Evolutionary conservation across 2,797 vertebrate genomes (phyloP).

Genomic region (Gobionotothen gibberifrons): DNA sequence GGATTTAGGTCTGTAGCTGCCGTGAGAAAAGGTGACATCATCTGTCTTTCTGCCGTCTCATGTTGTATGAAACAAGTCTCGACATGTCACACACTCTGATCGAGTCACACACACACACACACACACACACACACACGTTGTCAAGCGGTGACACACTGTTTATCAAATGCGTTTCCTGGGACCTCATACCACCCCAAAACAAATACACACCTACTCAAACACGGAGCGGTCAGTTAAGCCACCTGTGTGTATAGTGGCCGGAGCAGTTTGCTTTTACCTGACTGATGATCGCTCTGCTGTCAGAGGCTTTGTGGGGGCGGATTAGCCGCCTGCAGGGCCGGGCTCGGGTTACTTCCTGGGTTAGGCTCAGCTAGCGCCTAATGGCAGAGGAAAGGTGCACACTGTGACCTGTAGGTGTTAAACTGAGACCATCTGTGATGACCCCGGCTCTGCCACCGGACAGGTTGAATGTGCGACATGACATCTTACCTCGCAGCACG

Average conservation of each 20-base stretch:
- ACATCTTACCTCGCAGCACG: constrained; percentile 40
- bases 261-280: constrained; percentile 68
- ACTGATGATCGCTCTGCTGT: constrained; percentile 64
- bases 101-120: constrained; percentile 4
- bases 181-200: constrained; percentile 30
- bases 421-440: constrained; percentile 53
- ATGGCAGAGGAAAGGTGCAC: constrained; percentile 58
- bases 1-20: constrained; percentile 71
- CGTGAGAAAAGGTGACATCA: constrained; percentile 68
- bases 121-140: constrained; percentile 7
- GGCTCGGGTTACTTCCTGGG: constrained; percentile 57
- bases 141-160: constrained; percentile 37
- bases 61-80: constrained; percentile 24
- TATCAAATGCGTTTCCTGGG: constrained; percentile 40
- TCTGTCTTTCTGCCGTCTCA: constrained; percentile 45
- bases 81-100: constrained; percentile 34
- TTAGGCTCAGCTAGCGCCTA: constrained; percentile 49
- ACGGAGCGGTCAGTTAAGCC: constrained; percentile 34
- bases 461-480: constrained; percentile 47
- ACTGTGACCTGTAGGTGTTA: constrained; percentile 69
- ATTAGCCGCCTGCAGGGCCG: constrained; percentile 59
- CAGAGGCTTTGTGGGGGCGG: constrained; percentile 68
- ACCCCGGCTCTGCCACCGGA: constrained; percentile 39
- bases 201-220: constrained; percentile 54
- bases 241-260: constrained; percentile 63